Percentiles rank a stretch among this genome's conserved stretches.
Conservation (phyloP, 2,113 vertebrate genomes). For the Chaenocephalus aceratus region DNA sequence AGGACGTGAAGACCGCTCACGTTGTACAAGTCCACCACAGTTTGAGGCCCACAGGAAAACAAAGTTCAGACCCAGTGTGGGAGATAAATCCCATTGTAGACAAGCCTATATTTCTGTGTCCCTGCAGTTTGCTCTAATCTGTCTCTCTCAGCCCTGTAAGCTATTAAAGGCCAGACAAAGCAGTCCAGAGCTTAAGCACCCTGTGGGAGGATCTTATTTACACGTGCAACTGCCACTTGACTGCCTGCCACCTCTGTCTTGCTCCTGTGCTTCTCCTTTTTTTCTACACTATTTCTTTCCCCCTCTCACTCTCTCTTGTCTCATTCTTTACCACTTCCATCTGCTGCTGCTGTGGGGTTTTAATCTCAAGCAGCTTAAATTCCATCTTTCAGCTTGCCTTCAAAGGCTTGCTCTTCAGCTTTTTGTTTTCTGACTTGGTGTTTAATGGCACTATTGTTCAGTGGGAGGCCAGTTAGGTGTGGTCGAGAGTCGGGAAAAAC, state of each 20-base stretch:
- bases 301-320: slow-evolving; percentile 7
- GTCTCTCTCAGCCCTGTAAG: slow-evolving; percentile 77
- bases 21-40: slow-evolving; percentile 60
- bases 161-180: slow-evolving; percentile 80
- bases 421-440: slow-evolving; percentile 74
- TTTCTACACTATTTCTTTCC: slow-evolving; percentile 43
- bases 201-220: slow-evolving; percentile 84
- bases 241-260: slow-evolving; percentile 73
- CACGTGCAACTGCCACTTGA: slow-evolving; percentile 81
- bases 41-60: slow-evolving; percentile 60
- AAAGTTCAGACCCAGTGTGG: slow-evolving; percentile 71
- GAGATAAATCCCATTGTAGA: slow-evolving; percentile 76
- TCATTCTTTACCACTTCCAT: slow-evolving; percentile 68
- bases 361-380: slow-evolving; percentile 79
- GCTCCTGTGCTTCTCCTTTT: slow-evolving; percentile 66
- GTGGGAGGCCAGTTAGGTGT: slow-evolving; percentile 68
- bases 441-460: slow-evolving; percentile 83
- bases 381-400: slow-evolving; percentile 76
- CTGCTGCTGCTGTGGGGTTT: slow-evolving; percentile 72
- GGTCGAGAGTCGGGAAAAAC: slow-evolving; percentile 52
- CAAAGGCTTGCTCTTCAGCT: slow-evolving; percentile 64
- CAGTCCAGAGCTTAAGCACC: slow-evolving; percentile 75
- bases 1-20: slow-evolving; percentile 37
- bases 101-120: slow-evolving; percentile 74
- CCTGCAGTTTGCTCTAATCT: slow-evolving; percentile 77